Evolutionary conservation across 2,113 vertebrate genomes (phyloP), one percentile per base, ranked within the genome.

Genomic region (Oceanites oceanicus): DNA sequence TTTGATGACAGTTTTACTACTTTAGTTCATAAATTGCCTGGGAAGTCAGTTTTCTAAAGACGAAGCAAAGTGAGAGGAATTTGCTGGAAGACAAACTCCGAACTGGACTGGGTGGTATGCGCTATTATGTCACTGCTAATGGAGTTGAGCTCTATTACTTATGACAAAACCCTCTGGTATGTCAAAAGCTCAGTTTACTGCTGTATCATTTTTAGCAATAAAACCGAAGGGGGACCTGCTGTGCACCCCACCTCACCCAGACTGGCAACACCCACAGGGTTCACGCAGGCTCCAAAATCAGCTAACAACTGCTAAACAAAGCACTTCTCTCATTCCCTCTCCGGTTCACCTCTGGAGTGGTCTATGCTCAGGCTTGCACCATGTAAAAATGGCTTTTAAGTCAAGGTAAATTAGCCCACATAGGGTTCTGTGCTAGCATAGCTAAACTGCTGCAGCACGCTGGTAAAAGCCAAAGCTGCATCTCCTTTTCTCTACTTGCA

Each of bases 11-110:
- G 58, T 70, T 92, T 93, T 75, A 85, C 71, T 65, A 6, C 53
- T 79, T 70, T 52, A 53, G 45, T 72, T 94, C 76, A 61, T 81
- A 75, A 92, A 34, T 23, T 93, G 84, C 68, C 66, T 85, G 49
- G 58, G 17, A 90, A 89, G 78, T 65, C 49, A n/a, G 49, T 84
- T 88, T 72, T 79, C 36, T 68, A 52, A 95, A 78, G 74, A 56
- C 15, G 36, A 68, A 92, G 52, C 1, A 82, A 92, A 89, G 53
- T 22, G 65, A 91, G 56, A 52, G 1, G 2, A 82, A 81, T 85
- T 91, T 53, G 47, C 92, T 96, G 87, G 86, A 91, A 94, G 66
- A 91, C 52, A 90, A 92, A 53, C 56, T 84, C 73, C 7, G 21
- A 88, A 61, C n/a, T 52, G 40, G 77, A 72, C 77, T 63, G 66